A percentile compares a stretch with the other conserved stretches of the same genome.
These are phyloP conservation scores for Thymallus thymallus DNA, from an alignment of 2,113 vertebrate genomes.

Conservation along the genomic window DNA sequence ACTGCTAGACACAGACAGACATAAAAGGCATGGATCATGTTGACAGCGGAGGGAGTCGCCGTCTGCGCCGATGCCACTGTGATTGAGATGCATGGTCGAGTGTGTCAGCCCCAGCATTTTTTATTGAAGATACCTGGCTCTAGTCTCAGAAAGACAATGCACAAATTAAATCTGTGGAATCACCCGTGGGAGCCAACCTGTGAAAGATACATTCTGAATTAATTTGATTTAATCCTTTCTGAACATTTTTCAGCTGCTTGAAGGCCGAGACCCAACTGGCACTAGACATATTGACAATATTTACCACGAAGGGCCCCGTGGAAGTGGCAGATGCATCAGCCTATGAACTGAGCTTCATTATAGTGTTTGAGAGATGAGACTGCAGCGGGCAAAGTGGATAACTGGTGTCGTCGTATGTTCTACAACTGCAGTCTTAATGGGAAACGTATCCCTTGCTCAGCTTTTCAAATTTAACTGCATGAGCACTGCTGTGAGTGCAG, in stretches of 20 bases:
- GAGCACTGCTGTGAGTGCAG: neutral
- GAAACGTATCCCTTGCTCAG: neutral
- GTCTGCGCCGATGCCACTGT: neutral
- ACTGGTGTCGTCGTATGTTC: conserved; percentile 8
- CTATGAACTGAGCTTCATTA: conserved; percentile 46
- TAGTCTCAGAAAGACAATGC: conserved; percentile 22
- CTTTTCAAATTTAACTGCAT: neutral
- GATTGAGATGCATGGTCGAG: neutral
- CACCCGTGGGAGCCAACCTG: conserved; percentile 32
- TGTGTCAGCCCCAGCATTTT: neutral
- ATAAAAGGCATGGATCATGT: neutral
- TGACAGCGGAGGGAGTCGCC: neutral
- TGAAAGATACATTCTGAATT: conserved; percentile 37
- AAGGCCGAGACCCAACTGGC: conserved; percentile 40
- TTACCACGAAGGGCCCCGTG: conserved; percentile 38
- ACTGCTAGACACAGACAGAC: neutral
- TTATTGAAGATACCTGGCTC: conserved; percentile 8
- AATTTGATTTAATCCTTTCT: conserved; percentile 49
- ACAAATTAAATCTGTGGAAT: conserved; percentile 27
- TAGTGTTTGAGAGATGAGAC: neutral
- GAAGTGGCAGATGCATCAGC: conserved; percentile 38
- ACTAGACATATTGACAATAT: conserved; percentile 44
- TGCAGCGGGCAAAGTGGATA: neutral
- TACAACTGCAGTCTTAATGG: conserved; percentile 15
- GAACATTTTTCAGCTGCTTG: conserved; percentile 44